phyloP scores from a whole-genome alignment of 1,140 invertebrate species.

The Lasaia peninsularis region DNA sequence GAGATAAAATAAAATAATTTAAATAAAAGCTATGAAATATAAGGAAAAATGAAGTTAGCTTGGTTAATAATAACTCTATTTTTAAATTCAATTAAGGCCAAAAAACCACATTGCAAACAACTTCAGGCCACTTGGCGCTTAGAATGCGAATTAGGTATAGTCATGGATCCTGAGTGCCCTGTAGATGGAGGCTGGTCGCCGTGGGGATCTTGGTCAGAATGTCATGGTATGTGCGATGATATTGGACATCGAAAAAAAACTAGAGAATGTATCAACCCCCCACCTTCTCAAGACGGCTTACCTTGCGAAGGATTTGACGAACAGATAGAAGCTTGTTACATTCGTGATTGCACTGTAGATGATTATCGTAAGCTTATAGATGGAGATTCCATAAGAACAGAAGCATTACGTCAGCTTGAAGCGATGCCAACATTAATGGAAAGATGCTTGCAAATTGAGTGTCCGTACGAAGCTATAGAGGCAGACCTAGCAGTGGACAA shows the following conservation, averaged over 20 bases:
- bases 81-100: constrained; percentile 24
- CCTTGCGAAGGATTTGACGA: constrained; percentile 48
- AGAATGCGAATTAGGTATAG: constrained; percentile 59
- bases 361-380: constrained; percentile 45
- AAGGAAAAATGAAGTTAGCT: background rate
- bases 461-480: constrained; percentile 54
- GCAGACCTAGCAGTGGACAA: constrained; percentile 47
- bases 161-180: constrained; percentile 53
- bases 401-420: constrained; percentile 51
- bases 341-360: constrained; percentile 48
- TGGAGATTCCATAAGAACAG: constrained; percentile 39
- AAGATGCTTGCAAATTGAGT: constrained; percentile 53
- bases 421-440: constrained; percentile 52
- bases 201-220: constrained; percentile 54
- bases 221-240: constrained; percentile 51
- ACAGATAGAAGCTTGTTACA: constrained; percentile 52
- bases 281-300: constrained; percentile 49
- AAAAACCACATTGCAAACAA: constrained; percentile 43
- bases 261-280: constrained; percentile 52
- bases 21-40: no score
- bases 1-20: no score
- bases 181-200: constrained; percentile 59
- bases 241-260: constrained; percentile 45
- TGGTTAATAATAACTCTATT: background rate
- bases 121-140: constrained; percentile 51